Conservation (phyloP, 2,888 invertebrate genomes). For the Patella caerulea region DNA sequence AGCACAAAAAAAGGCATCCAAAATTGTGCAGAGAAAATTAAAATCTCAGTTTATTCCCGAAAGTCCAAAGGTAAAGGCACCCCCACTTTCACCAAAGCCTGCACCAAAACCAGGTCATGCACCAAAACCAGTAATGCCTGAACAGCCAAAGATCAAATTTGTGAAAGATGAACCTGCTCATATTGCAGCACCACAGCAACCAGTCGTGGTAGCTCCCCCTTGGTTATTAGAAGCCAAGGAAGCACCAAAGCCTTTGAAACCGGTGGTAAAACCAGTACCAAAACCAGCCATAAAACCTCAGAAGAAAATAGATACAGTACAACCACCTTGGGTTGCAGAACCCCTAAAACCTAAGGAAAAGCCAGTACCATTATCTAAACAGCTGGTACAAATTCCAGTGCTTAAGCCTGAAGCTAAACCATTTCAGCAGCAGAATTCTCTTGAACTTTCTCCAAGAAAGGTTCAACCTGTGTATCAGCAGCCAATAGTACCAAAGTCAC, state of each 20-base stretch:
- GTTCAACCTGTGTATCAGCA: neutral
- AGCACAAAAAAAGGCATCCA: neutral
- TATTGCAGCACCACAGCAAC: constrained; percentile 23
- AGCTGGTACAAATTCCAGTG: neutral
- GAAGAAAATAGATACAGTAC: neutral
- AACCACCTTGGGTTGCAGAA: neutral
- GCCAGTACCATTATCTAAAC: neutral
- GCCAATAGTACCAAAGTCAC: neutral
- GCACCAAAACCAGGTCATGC: constrained; percentile 8
- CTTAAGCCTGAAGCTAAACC: neutral
- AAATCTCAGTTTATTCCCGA: neutral
- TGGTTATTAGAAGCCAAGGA: constrained; percentile 21
- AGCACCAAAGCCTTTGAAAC: constrained; percentile 14
- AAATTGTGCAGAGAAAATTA: neutral
- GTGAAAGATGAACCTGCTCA: constrained; percentile 43
- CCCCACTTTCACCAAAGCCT: neutral
- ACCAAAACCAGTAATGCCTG: constrained; percentile 21
- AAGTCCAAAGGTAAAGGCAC: neutral
- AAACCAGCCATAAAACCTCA: constrained; percentile 16
- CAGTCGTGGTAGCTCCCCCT: constrained; percentile 33
- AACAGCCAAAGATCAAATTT: constrained; percentile 50
- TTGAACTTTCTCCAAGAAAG: neutral
- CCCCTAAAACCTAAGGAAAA: neutral
- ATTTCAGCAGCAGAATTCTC: neutral
- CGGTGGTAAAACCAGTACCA: constrained; percentile 16